Evolutionary conservation across 2,113 vertebrate species (phyloP).

Genomic region (Mobula hypostoma): DNA sequence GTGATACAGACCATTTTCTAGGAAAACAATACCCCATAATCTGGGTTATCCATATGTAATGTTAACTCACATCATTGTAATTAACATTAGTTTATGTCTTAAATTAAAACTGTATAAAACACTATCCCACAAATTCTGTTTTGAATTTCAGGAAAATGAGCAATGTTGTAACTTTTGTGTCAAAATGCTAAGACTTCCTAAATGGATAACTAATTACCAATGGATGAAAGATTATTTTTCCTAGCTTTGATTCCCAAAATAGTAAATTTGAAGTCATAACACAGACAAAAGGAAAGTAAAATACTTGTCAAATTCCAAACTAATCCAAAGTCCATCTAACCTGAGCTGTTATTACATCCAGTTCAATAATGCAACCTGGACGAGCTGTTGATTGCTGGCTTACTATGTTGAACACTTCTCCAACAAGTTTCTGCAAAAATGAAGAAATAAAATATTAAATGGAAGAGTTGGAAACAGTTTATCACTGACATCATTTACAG

Average conservation of each 20-base stretch:
- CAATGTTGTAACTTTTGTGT: background rate
- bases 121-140: background rate
- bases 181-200: background rate
- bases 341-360: slow-evolving; percentile 89
- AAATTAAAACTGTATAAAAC: background rate
- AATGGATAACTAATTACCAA: background rate
- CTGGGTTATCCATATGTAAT: too few relatives aligned
- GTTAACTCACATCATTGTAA: background rate
- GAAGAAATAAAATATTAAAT: slow-evolving; percentile 37
- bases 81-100: background rate
- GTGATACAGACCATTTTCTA: too few relatives aligned
- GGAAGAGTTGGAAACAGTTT: background rate
- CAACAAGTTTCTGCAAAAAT: slow-evolving; percentile 84
- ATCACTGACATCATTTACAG: background rate
- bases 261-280: background rate
- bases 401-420: slow-evolving; percentile 96
- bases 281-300: background rate
- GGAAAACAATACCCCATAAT: too few relatives aligned
- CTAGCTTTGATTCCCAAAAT: background rate
- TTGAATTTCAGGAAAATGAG: background rate
- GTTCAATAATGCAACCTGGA: slow-evolving; percentile 94
- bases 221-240: background rate
- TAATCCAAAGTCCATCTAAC: slow-evolving; percentile 52
- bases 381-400: slow-evolving; percentile 97
- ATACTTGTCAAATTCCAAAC: background rate